Evolutionary conservation across 64 coral and sea anemone species (phyloP).

Genomic region (Actinia equina): DNA sequence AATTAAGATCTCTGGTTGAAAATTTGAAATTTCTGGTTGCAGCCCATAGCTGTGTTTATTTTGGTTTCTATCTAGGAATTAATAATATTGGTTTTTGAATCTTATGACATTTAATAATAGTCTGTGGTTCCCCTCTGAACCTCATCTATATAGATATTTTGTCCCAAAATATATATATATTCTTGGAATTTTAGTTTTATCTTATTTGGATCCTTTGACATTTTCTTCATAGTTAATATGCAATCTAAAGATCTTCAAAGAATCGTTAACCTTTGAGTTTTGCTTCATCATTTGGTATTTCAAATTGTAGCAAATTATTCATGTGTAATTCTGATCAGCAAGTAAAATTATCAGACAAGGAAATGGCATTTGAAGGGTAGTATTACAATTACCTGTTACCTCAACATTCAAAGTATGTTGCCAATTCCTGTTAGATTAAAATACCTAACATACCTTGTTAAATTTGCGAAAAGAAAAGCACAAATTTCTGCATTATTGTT

Average conservation of each 20-base stretch:
- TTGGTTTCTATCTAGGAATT: not conserved
- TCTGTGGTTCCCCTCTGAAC: not conserved
- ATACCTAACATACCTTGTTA: not conserved
- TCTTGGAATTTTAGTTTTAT: not conserved
- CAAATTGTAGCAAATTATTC: not conserved
- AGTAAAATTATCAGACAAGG: not conserved
- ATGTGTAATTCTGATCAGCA: not conserved
- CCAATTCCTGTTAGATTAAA: not conserved
- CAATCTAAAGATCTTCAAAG: not conserved
- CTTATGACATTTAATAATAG: not conserved
- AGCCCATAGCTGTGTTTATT: not conserved
- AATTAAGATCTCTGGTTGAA: not conserved
- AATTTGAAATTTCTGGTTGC: not conserved
- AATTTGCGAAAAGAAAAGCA: not conserved
- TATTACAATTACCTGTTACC: not conserved
- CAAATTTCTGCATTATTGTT: not conserved
- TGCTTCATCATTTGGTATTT: not conserved
- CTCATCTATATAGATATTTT: not conserved
- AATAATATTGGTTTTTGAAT: not conserved
- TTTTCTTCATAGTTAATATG: not conserved
- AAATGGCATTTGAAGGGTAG: not conserved
- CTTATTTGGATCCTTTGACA: not conserved
- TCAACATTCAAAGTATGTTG: not conserved
- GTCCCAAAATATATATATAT: not conserved
- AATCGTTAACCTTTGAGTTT: not conserved